Evolutionary conservation across 2,113 vertebrate genomes (phyloP), one percentile per base, ranked within the genome.

Genomic region (Tychaedon coryphoeus): DNA sequence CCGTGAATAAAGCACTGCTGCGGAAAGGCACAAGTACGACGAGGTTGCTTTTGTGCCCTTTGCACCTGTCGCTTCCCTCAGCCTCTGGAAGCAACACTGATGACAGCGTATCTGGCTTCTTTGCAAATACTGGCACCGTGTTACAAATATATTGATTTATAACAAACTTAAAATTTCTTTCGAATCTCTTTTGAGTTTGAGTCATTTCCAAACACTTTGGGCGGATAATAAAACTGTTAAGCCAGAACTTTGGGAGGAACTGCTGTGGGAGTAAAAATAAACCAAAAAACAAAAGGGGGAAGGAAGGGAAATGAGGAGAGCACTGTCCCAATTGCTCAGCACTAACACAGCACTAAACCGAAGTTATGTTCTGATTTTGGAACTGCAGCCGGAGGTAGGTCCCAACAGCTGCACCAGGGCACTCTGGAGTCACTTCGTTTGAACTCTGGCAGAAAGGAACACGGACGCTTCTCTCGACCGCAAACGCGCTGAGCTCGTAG

Each of bases 381-480:
- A 22, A 1, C 34, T 12, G 28, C 0, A 33, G 18, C 9, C 5
- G 7, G 23, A 29, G 5, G 60, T 3, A 50, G n/a, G 25, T 25
- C 13, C 0, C 9, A 22, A 7, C 20, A 61, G 54, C 83, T 31
- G 3, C 20, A 48, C 36, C 51, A 16, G 42, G 3, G 43, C 48
- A 3, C 40, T 2, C 9, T 0, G 53, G 5, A 28, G 28, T 5
- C 8, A 11, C 47, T 31, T 5, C 4, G 5, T 8, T 51, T 33
- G 5, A 22, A 10, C 40, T 1, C 58, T 0, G 2, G 19, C 45
- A 34, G 13, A 5, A 6, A 8, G 10, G 8, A 51, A 2, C 2
- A 4, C 3, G 2, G 4, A 16, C 38, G 1, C 7, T 1, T 0
- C 23, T 0, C 17, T 0, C 10, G 2, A 1, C 10, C 0, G 5